phyloP scores from a whole-genome alignment of 2,797 vertebrate genomes.

The Prunella strophiata region DNA sequence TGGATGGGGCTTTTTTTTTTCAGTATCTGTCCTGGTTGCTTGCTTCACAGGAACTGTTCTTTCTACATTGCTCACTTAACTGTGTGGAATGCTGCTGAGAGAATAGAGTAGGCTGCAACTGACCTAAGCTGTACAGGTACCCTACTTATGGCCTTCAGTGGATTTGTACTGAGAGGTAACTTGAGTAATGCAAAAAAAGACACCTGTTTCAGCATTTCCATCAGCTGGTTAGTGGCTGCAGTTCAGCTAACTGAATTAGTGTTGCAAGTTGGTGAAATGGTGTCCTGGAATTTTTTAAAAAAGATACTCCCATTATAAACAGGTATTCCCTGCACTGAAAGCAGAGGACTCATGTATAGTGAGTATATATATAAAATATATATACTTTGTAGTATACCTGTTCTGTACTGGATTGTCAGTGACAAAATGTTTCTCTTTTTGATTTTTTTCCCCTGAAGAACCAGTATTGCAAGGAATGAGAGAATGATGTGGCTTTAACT shows the following conservation, averaged over 20 bases:
- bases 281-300: neutral
- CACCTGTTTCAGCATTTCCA: neutral
- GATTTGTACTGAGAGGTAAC: neutral
- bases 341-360: rapidly evolving
- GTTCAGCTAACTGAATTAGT: neutral
- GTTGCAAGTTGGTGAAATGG: neutral
- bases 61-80: neutral
- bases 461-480: neutral
- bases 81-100: neutral
- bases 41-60: neutral
- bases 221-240: neutral
- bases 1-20: neutral
- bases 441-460: neutral
- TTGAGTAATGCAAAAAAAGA: neutral
- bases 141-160: neutral
- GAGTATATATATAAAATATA: neutral
- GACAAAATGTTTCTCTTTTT: neutral
- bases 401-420: neutral
- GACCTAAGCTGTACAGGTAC: neutral
- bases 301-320: neutral
- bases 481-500: neutral
- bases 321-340: neutral
- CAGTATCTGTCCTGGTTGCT: neutral
- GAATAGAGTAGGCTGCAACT: neutral
- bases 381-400: neutral